Evolutionary conservation across 2,888 invertebrate species (phyloP), one percentile per base, ranked within the genome.

Genomic region (Drosophila dives): DNA sequence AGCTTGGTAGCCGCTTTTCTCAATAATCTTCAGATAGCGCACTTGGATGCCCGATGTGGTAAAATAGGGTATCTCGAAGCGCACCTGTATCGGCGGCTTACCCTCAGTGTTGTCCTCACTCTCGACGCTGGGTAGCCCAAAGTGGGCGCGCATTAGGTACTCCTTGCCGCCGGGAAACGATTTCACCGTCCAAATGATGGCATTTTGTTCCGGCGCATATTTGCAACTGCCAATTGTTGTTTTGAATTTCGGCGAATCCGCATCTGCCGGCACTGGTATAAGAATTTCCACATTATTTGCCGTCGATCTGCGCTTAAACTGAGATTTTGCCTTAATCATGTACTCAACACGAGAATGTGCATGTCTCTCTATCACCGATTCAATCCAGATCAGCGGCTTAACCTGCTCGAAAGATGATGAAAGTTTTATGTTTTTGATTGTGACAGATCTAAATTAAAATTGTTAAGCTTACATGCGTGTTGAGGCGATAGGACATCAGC

Each of bases 241-340:
- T 92, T 99, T 99, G 93, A 99, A 99, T 93, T 99, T 99, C 0
- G 99, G 99, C 2, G 99, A 98, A 93, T 99, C 99, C 0, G 99
- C 99, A 94, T 99, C 99, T 63, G 96, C 97, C 33, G 98, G 98
- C 53, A 98, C 98, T 0, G 98, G 98, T 90, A 99, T 98, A 34
- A 98, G 96, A 79, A 99, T 99, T 93, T 99, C 99, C 50, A 99
- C 99, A 94, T 99, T 99, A 92, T 99, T 99, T 1, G 99, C 99
- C 0, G 99, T 99, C 0, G 99, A 99, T 55, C 99, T 95, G 40
- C 99, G 95, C 92, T 99, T 99, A 93, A 99, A 99, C 93, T 99
- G 99, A 36, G 98, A 98, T 93, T 99, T 98, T 0, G 99, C 99
- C 94, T 99, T 99, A 65, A 99, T 98, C 99, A 99, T 99, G 93